A percentile compares a stretch with the other conserved stretches of the same genome.
These are phyloP conservation scores for Hycleus phaleratus DNA, from an alignment of 1,140 invertebrate genomes.

Conservation along the genomic window DNA sequence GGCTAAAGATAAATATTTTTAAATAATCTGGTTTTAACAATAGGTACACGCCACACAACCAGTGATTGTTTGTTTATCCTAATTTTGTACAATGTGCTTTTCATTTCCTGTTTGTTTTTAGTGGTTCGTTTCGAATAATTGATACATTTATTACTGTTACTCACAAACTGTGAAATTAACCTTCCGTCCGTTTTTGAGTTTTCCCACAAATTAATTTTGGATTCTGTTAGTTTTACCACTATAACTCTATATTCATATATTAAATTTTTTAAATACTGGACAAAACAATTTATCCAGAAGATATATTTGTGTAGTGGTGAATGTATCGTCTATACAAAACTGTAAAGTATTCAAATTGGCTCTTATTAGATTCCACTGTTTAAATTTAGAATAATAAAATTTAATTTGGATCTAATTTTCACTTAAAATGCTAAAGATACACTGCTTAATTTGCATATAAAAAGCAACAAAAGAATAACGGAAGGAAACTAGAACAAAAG, in stretches of 20 bases:
- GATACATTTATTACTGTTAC: constrained; percentile 30
- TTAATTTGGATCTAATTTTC: constrained; percentile 18
- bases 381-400: constrained; percentile 12
- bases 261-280: too few relatives aligned
- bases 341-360: constrained; percentile 5
- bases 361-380: constrained; percentile 8
- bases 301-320: too few relatives aligned
- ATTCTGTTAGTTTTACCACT: neutral
- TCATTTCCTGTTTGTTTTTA: constrained; percentile 30
- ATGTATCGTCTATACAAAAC: too few relatives aligned
- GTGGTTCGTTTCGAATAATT: constrained; percentile 25
- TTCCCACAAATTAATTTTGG: constrained; percentile 26
- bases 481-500: constrained; percentile 23
- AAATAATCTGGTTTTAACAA: too few relatives aligned
- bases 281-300: too few relatives aligned
- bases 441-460: constrained; percentile 23
- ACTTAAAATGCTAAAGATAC: constrained; percentile 28
- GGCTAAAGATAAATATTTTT: too few relatives aligned
- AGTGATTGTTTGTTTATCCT: constrained; percentile 16
- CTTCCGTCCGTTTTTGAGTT: constrained; percentile 24
- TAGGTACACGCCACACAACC: too few relatives aligned
- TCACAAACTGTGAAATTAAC: constrained; percentile 32
- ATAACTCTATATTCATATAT: too few relatives aligned
- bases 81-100: constrained; percentile 17
- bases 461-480: constrained; percentile 19